Base-by-base conservation (phyloP, 2,888 invertebrate genomes). In the Steinernema scapterisci region DNA sequence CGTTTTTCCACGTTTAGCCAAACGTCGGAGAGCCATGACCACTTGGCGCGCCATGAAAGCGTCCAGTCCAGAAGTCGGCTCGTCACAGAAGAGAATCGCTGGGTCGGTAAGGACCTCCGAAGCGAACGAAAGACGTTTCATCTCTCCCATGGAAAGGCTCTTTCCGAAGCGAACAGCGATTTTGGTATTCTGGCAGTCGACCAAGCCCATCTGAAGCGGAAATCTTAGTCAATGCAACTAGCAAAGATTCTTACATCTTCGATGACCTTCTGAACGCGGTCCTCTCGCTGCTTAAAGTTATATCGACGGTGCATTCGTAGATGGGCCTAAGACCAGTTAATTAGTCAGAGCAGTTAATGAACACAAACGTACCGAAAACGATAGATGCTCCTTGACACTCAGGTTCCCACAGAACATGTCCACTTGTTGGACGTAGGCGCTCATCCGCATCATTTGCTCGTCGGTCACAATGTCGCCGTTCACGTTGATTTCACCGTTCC, bases 111-210 rank as follows among this genome's bases (percentile, higher is more conserved):
- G 78, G 25, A 80, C 73, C 78, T 81, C 95, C 0, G 94, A 92
- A 1, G 95, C 96, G 88, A 96, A 95, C 0, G 95, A 93, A 21
- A 97, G 89, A 73, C 95, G 90, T 86, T 95, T 95, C 87, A 93
- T 92, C 88, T 96, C 96, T 0, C 96, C 96, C 0, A 95, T 95
- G 0, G 95, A 95, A 0, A 96, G 90, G 0, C 94, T 92, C 88
- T 94, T 81, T 23, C 81, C 80, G 71, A 75, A 75, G 38, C 76
- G 72, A 23, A 92, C 91, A 46, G 92, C 92, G 73, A 96, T 95
- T 75, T 79, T 71, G 0, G 80, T 81, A 52, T 81, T 74, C 77
- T 80, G 81, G 72, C 81, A 80, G 74, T 82, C 82, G 19, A 74
- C 77, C 73, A 83, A 73, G 44, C 82, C 82, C 81, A 83, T 82